Conservation (phyloP, 2,888 invertebrate genomes). For the Conchocele bisecta region DNA sequence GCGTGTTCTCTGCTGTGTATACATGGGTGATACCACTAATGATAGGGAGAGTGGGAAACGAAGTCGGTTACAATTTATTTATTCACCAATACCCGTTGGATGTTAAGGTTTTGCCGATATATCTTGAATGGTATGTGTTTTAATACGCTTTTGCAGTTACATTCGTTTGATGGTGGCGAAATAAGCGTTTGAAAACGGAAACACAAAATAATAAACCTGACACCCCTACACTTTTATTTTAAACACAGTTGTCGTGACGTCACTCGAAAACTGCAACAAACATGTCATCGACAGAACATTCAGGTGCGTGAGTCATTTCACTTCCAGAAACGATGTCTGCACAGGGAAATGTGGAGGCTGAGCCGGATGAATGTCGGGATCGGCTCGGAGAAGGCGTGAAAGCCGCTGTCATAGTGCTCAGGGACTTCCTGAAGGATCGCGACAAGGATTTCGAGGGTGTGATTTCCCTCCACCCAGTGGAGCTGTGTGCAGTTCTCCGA, state of each 20-base stretch:
- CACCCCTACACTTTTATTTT: slow-evolving; percentile 20
- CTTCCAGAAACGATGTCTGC: slow-evolving; percentile 53
- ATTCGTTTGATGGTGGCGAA: not conserved
- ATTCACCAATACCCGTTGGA: not conserved
- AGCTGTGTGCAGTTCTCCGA: slow-evolving; percentile 71
- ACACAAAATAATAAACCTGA: not conserved
- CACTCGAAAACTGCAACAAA: slow-evolving; percentile 66
- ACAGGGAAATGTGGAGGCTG: slow-evolving; percentile 46
- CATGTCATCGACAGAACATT: slow-evolving; percentile 58
- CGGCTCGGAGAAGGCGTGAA: slow-evolving; percentile 39
- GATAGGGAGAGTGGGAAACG: too few species aligned
- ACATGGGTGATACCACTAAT: slow-evolving; percentile 14
- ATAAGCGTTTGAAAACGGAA: not conserved
- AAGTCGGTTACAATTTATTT: not conserved
- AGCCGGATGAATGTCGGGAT: slow-evolving; percentile 50
- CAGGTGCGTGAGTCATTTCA: slow-evolving; percentile 33
- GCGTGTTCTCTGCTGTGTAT: slow-evolving; percentile 17
- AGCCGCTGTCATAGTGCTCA: slow-evolving; percentile 56
- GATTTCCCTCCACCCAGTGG: slow-evolving; percentile 63
- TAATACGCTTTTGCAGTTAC: too few species aligned
- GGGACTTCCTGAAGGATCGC: slow-evolving; percentile 68
- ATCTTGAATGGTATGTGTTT: too few species aligned
- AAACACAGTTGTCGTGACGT: slow-evolving; percentile 54
- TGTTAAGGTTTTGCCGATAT: not conserved
- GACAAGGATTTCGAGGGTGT: slow-evolving; percentile 69